Percentiles rank a stretch among this genome's conserved stretches.
Conservation (phyloP, 2,113 vertebrate genomes). For the Pelodiscus sinensis region DNA sequence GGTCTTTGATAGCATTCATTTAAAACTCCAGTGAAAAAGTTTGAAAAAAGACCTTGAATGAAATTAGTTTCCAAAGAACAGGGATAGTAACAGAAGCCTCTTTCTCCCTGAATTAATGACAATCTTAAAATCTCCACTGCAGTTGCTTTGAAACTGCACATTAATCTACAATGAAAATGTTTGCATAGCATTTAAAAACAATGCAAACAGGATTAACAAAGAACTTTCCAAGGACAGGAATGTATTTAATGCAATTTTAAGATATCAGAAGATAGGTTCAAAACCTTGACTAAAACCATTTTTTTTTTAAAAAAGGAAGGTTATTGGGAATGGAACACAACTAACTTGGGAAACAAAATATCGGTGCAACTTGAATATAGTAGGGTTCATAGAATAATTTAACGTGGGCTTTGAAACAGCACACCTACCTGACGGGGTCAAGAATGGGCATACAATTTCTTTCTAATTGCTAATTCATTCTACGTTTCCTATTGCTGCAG, state of each 20-base stretch:
- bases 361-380: neutral
- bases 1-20: slow-evolving; percentile 71
- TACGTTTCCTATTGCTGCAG: neutral
- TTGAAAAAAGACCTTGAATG: slow-evolving; percentile 49
- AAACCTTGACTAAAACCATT: neutral
- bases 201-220: slow-evolving; percentile 50
- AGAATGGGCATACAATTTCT: no score
- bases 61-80: slow-evolving; percentile 72
- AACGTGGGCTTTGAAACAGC: neutral
- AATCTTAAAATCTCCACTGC: slow-evolving; percentile 68
- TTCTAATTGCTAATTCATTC: neutral
- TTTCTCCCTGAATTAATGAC: slow-evolving; percentile 51
- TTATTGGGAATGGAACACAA: neutral
- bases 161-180: slow-evolving; percentile 64
- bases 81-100: slow-evolving; percentile 10
- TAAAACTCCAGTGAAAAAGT: slow-evolving; percentile 54
- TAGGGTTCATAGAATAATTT: neutral
- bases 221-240: slow-evolving; percentile 60
- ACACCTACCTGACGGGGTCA: neutral
- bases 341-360: neutral
- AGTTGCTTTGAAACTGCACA: slow-evolving; percentile 55
- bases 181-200: slow-evolving; percentile 61
- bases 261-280: neutral
- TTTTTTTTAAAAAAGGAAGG: neutral
- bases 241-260: slow-evolving; percentile 23